phyloP scores from a whole-genome alignment of 2,888 invertebrate genomes.

The Boloria selene region DNA sequence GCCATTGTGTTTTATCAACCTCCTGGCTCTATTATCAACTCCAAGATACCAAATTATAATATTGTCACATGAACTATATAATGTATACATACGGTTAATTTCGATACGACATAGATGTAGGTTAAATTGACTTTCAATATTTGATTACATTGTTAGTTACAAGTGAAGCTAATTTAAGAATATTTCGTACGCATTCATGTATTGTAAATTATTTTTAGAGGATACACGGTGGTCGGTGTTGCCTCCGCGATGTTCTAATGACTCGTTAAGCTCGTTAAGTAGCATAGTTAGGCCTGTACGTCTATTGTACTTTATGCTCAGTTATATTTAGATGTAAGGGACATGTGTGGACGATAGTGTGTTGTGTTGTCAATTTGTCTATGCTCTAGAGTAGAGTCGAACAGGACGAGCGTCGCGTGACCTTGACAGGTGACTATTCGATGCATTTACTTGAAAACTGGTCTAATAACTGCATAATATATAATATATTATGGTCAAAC shows the following conservation, averaged over 20 bases:
- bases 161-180: background rate
- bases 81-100: too few species aligned
- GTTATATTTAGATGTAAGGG: slow-evolving; percentile 71
- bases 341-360: slow-evolving; percentile 38
- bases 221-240: slow-evolving; percentile 56
- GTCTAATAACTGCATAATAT: slow-evolving; percentile 19
- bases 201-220: slow-evolving; percentile 75
- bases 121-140: too few species aligned
- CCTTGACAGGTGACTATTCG: slow-evolving; percentile 17
- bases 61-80: too few species aligned
- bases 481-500: slow-evolving; percentile 20
- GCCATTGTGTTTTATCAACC: too few species aligned
- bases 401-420: background rate
- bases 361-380: slow-evolving; percentile 35
- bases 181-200: slow-evolving; percentile 67
- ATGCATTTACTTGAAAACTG: slow-evolving; percentile 33
- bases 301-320: slow-evolving; percentile 76
- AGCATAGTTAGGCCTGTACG: slow-evolving; percentile 50
- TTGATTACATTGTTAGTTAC: too few species aligned
- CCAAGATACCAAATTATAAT: too few species aligned
- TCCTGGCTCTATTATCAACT: too few species aligned
- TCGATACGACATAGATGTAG: too few species aligned
- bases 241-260: slow-evolving; percentile 47
- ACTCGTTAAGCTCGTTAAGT: slow-evolving; percentile 48
- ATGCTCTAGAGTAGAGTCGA: slow-evolving; percentile 18